Evolutionary conservation across 2,888 invertebrate species (phyloP).

Genomic region (Platycnemis pennipes): DNA sequence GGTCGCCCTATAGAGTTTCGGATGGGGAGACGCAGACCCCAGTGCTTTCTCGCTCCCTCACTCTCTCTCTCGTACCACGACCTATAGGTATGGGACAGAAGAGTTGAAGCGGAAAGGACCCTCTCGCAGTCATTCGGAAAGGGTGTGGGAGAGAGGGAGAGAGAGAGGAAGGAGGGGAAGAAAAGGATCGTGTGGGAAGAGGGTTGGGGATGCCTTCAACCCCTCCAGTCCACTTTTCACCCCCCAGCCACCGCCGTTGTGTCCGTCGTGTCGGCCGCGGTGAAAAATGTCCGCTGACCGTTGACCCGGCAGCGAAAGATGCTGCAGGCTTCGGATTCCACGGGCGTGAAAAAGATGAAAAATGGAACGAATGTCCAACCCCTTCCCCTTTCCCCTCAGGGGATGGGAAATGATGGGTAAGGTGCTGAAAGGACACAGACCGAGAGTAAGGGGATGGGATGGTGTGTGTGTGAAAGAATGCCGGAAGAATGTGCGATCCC

Average conservation of each 20-base stretch:
- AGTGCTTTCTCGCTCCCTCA: background rate
- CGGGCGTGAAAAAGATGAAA: conserved; percentile 8
- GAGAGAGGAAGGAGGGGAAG: background rate
- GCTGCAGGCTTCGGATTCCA: background rate
- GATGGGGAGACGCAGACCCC: background rate
- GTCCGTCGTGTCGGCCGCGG: background rate
- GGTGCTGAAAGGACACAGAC: background rate
- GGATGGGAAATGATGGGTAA: background rate
- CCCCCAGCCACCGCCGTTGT: background rate
- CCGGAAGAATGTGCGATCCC: background rate
- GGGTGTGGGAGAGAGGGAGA: background rate
- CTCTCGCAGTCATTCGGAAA: conserved; percentile 32
- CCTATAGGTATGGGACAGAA: background rate
- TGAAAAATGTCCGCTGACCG: conserved; percentile 26
- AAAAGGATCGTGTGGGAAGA: background rate
- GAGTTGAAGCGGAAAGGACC: conserved; percentile 22
- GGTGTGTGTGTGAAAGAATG: background rate
- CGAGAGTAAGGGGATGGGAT: background rate
- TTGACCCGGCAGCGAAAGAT: background rate
- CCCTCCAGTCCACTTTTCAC: background rate
- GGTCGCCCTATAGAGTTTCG: background rate
- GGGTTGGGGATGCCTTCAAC: too few species aligned
- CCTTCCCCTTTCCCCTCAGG: background rate
- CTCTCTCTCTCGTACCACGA: background rate
- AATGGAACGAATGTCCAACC: background rate